Evolutionary conservation across 2,888 invertebrate genomes (phyloP).

Genomic region (Drosophila affinis): DNA sequence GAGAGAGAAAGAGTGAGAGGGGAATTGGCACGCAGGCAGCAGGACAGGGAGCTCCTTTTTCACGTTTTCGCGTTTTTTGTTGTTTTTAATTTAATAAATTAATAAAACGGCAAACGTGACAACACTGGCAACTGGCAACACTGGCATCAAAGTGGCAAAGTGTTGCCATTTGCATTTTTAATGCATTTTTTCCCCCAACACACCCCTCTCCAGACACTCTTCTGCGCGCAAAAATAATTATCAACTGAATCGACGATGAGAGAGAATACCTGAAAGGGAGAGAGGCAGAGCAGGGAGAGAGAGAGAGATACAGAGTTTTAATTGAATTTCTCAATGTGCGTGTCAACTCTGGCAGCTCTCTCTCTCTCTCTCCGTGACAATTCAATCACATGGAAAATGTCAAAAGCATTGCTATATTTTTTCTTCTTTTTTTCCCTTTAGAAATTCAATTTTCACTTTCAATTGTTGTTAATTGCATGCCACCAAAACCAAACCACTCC

Average conservation of each 20-base stretch:
- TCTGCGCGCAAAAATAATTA: slow-evolving; percentile 79
- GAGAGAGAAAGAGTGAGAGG: background rate
- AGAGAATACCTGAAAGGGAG: slow-evolving; percentile 2
- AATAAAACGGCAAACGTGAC: slow-evolving; percentile 80
- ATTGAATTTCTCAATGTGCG: slow-evolving; percentile 75
- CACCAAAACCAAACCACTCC: slow-evolving; percentile 8
- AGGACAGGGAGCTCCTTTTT: slow-evolving; percentile 33
- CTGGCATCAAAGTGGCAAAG: slow-evolving; percentile 80
- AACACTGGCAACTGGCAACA: slow-evolving; percentile 70
- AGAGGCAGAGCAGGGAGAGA: slow-evolving; percentile 1
- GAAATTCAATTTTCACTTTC: slow-evolving; percentile 61
- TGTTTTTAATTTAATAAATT: slow-evolving; percentile 77
- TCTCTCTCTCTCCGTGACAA: slow-evolving; percentile 37
- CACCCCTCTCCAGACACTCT: slow-evolving; percentile 31
- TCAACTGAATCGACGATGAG: slow-evolving; percentile 79
- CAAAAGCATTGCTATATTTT: background rate
- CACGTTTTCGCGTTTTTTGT: slow-evolving; percentile 36
- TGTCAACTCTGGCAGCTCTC: slow-evolving; percentile 60
- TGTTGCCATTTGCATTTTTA: slow-evolving; percentile 82
- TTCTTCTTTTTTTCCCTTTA: background rate
- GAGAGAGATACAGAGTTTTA: slow-evolving; percentile 33
- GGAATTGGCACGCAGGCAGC: slow-evolving; percentile 27
- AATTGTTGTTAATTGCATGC: slow-evolving; percentile 61
- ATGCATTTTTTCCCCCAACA: slow-evolving; percentile 59
- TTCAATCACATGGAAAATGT: slow-evolving; percentile 32